phyloP scores from a whole-genome alignment of 2,113 vertebrate genomes.

The Hassar affinis region DNA sequence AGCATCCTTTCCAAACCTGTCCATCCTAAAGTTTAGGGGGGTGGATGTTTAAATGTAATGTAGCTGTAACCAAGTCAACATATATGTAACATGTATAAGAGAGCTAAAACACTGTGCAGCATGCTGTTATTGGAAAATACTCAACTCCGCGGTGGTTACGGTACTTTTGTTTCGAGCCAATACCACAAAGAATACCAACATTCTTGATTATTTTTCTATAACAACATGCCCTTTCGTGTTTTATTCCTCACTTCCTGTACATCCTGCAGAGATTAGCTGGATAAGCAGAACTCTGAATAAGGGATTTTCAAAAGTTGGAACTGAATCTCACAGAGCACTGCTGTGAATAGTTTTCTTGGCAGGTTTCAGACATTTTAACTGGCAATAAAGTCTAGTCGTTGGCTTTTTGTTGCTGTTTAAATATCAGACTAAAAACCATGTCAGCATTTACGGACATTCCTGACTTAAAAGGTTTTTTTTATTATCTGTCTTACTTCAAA shows the following conservation, averaged over 20 bases:
- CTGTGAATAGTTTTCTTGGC: neutral
- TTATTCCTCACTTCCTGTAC: neutral
- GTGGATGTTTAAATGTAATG: neutral
- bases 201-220: conserved; percentile 1
- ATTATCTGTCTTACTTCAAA: neutral
- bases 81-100: neutral
- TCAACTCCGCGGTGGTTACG: neutral
- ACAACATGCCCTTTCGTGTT: neutral
- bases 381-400: neutral
- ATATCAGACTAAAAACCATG: neutral
- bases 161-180: neutral
- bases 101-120: neutral
- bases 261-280: neutral
- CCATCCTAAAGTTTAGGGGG: neutral
- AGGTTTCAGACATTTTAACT: neutral
- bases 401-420: neutral
- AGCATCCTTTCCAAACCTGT: neutral
- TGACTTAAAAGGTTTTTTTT: neutral
- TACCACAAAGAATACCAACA: neutral
- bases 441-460: neutral
- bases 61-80: neutral
- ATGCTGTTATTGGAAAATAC: neutral
- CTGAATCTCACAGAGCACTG: neutral
- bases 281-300: neutral
- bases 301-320: neutral